Percentiles rank a stretch among this genome's conserved stretches.
Conservation (phyloP, 2,113 vertebrate species). For the Hucho hucho region DNA sequence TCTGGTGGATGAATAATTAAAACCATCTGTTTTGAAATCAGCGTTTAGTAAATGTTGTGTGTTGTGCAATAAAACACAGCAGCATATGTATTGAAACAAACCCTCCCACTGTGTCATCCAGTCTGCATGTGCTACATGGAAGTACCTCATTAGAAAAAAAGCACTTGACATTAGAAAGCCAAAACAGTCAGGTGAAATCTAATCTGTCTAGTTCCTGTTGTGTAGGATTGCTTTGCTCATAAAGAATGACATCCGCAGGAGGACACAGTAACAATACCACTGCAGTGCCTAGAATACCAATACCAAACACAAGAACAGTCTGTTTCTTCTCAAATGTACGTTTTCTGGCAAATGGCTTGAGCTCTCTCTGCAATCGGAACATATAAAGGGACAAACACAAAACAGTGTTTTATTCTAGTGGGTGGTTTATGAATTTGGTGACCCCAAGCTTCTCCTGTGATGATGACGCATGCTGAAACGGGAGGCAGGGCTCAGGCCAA, state of each 20-base stretch:
- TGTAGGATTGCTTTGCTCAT: not conserved
- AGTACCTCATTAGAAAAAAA: not conserved
- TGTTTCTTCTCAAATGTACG: not conserved
- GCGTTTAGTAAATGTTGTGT: not conserved
- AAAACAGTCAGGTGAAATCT: not conserved
- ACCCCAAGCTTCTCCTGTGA: slow-evolving; percentile 36
- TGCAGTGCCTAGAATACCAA: not conserved
- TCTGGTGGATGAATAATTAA: not conserved
- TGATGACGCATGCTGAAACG: slow-evolving; percentile 29
- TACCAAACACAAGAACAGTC: not conserved
- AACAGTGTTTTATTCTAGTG: slow-evolving; percentile 1
- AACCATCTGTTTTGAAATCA: slow-evolving; percentile 1
- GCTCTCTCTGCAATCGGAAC: not conserved
- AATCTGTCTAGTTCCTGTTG: not conserved
- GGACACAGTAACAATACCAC: not conserved
- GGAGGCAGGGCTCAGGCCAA: slow-evolving; percentile 23
- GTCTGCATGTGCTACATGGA: not conserved
- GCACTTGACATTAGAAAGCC: not conserved
- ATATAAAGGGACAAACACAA: slow-evolving; percentile 24
- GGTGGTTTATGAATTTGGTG: slow-evolving; percentile 12
- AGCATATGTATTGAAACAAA: not conserved
- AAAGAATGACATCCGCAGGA: not conserved
- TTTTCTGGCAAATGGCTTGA: not conserved
- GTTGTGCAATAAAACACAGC: not conserved
- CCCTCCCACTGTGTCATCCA: not conserved